Evolutionary conservation across 2,113 vertebrate species (phyloP), one percentile per base, ranked within the genome.

Genomic region (Lucifuga dentata): DNA sequence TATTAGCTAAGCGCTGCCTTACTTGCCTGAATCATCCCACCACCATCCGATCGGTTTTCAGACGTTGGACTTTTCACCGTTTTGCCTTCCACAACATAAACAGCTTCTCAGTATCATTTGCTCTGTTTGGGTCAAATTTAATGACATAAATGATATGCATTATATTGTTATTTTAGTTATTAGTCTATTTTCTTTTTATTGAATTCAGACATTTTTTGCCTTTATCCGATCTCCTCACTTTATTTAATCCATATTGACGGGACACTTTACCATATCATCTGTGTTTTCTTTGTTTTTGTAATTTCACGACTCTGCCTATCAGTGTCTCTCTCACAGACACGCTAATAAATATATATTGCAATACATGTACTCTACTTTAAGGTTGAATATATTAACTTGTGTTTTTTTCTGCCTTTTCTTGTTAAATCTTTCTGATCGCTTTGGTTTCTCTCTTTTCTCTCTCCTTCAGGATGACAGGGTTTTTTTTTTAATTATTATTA

Each of bases 81-180:
- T 20, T 10, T 56, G 40, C n/a, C 49, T 33, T 40, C 43, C 43
- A 82, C 56, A 83, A 83, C 92, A 81, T 8, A 5, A 58, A 55
- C 39, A 51, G 23, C 11, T 39, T 41, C 41, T 56, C 52, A 32
- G 11, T 10, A 23, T 45, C 65, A 52, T 51, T 44, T 29, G 15
- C 33, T 66, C 68, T 88, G 91, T 92, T 88, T 89, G 84, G 90
- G 91, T 90, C 90, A 93, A 90, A 84, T 88, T 86, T 66, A 81
- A 91, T 84, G 86, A 90, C 92, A n/a, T n/a, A n/a, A n/a, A n/a
- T n/a, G n/a, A 92, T 92, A 48, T 74, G 65, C 51, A 53, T 83
- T 24, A 41, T 75, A 67, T 63, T 72, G 38, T 81, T 78, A 38
- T 80, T 73, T 51, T 71, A 80, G 32, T 49, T 74, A 52, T 86